These are phyloP conservation scores for Harpalus rubripes DNA, from an alignment of 2,888 invertebrate species.

Conservation along the genomic window DNA sequence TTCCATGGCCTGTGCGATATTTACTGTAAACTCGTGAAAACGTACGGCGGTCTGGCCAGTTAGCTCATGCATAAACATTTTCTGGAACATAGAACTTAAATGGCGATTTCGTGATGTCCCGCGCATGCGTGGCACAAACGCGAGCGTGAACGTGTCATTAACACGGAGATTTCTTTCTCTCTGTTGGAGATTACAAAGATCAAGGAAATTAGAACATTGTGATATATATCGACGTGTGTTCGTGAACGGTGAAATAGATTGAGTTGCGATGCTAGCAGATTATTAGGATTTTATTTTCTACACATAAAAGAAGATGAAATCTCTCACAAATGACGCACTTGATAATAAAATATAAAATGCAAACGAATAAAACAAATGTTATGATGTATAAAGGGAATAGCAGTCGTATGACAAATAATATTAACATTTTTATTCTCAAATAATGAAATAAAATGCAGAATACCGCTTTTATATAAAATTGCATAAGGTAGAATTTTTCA, in stretches of 20 bases:
- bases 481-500: too few species aligned
- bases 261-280: background rate
- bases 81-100: slow-evolving; percentile 60
- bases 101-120: slow-evolving; percentile 47
- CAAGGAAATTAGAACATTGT: slow-evolving; percentile 41
- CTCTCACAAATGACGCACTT: background rate
- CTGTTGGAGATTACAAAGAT: slow-evolving; percentile 24
- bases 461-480: too few species aligned
- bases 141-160: slow-evolving; percentile 43
- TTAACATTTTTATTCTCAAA: too few species aligned
- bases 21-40: slow-evolving; percentile 54
- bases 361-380: too few species aligned
- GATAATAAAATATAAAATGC: background rate
- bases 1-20: slow-evolving; percentile 20
- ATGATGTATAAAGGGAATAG: too few species aligned
- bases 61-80: slow-evolving; percentile 63
- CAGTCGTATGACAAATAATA: too few species aligned
- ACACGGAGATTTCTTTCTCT: slow-evolving; percentile 31
- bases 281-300: slow-evolving; percentile 20
- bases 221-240: slow-evolving; percentile 5
- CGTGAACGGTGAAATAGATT: slow-evolving; percentile 1
- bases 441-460: too few species aligned
- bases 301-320: background rate
- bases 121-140: slow-evolving; percentile 16
- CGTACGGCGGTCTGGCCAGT: slow-evolving; percentile 27